Base-by-base conservation (phyloP, 1,140 invertebrate genomes). In the Scaptomyza hsui region DNA sequence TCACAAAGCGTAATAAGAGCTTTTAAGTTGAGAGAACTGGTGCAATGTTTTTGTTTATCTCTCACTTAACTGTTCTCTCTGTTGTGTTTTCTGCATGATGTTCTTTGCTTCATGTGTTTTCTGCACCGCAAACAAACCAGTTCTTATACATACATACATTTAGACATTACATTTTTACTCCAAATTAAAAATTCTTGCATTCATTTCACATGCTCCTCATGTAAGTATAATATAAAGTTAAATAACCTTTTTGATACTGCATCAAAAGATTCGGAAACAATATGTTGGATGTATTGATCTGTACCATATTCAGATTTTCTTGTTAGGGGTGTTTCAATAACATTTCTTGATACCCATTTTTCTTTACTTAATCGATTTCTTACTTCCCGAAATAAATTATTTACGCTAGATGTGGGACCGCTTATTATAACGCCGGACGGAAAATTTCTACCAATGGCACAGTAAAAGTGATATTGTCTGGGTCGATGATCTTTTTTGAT, bases 381-480 rank as follows among this genome's bases (percentile, higher is more conserved):
- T 0, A 62, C 21, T 9, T 24, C 4, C 3, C 32, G 15, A 37
- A 69, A 29, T 15, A 19, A 16, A 19, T 26, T 29, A 0, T n/a
- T 12, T 0, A 41, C 41, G 19, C 4, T 47, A 1, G 32, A 29
- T 0, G 19, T 37, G n/a, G 41, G 48, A 16, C 21, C 29, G 12
- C 0, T 3, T 26, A 69, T 41, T 3, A 69, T n/a, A 12, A 0
- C 9, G 7, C 48, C 5, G 7, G 9, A 9, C 2, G 13, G 16
- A 10, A 1, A 26, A 3, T 16, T 9, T 3, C 10, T 5, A 1
- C 49, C 49, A 0, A 6, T 13, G 0, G 3, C 6, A n/a, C 15
- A 48, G 4, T 55, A 32, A 29, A 70, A 70, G 6, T 29, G n/a
- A 35, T 70, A 70, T 0, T n/a, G 41, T 12, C 44, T 41, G 3